Evolutionary conservation across 2,113 vertebrate species (phyloP).

Genomic region (Turnix velox): DNA sequence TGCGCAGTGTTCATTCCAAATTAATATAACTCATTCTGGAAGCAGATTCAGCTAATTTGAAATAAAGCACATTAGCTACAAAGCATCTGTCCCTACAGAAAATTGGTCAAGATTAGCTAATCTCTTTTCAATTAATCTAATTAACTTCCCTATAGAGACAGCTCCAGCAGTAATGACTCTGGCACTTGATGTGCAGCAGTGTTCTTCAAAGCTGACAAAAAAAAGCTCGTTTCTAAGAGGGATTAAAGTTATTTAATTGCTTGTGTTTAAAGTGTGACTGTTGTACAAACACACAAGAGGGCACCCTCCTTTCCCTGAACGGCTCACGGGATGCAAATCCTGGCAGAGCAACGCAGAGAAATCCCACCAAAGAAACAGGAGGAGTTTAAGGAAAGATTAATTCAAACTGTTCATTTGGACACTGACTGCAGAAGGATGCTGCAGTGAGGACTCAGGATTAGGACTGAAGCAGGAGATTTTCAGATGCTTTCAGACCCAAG

Average conservation of each 20-base stretch:
- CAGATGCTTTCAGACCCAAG: background rate
- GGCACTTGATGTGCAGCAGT: background rate
- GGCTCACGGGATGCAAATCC: accelerated
- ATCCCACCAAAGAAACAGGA: background rate
- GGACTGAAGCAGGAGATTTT: background rate
- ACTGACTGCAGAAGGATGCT: background rate
- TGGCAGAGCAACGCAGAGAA: background rate
- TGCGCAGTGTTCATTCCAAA: background rate
- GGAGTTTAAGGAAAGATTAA: background rate
- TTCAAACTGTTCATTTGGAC: background rate
- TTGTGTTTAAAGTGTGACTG: background rate
- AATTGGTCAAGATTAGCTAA: background rate
- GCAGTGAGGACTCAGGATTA: background rate
- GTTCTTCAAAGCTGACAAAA: too few relatives aligned
- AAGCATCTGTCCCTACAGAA: background rate
- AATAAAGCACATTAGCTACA: background rate
- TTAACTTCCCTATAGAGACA: background rate
- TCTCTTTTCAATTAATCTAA: background rate
- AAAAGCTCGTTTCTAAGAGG: background rate
- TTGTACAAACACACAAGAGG: background rate
- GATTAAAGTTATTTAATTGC: background rate
- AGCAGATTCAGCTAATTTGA: background rate
- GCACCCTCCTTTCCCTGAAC: background rate
- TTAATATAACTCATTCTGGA: background rate
- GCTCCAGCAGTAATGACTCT: background rate